A percentile compares a stretch with the other conserved stretches of the same genome.
These are phyloP conservation scores for Coturnix japonica DNA, from an alignment of 2,113 vertebrate species.

Conservation along the genomic window DNA sequence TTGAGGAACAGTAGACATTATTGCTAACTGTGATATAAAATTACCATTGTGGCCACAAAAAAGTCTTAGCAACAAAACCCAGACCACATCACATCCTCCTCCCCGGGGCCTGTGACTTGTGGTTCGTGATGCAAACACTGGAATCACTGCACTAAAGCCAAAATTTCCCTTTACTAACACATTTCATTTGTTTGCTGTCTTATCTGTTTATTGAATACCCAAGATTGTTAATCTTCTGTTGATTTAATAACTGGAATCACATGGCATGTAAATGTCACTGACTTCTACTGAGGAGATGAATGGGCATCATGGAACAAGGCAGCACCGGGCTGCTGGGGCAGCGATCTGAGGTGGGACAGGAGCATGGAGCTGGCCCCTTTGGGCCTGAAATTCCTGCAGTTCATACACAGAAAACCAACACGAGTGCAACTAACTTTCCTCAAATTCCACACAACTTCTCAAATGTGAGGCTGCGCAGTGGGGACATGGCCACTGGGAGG, in stretches of 20 bases:
- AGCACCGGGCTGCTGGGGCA: neutral
- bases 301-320: neutral
- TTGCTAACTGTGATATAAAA: conserved; percentile 8
- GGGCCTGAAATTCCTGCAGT: conserved; percentile 33
- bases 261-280: neutral
- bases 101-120: conserved; percentile 20
- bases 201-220: conserved; percentile 39
- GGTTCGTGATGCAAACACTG: conserved; percentile 5
- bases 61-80: conserved; percentile 26
- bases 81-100: conserved; percentile 23
- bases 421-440: conserved; percentile 21
- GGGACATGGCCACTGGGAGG: neutral
- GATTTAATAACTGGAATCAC: conserved; percentile 11
- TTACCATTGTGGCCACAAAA: conserved; percentile 17
- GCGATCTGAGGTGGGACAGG: neutral
- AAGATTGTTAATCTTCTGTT: conserved; percentile 28
- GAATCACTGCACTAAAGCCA: conserved; percentile 23
- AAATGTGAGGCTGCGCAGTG: neutral
- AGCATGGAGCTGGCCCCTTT: neutral
- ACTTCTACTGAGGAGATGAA: conserved; percentile 2
- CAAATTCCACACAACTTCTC: neutral
- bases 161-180: conserved; percentile 8
- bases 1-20: neutral
- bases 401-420: conserved; percentile 27
- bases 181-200: conserved; percentile 26